Evolutionary conservation across 2,113 vertebrate genomes (phyloP), one percentile per base, ranked within the genome.

Genomic region (Malurus melanocephalus): DNA sequence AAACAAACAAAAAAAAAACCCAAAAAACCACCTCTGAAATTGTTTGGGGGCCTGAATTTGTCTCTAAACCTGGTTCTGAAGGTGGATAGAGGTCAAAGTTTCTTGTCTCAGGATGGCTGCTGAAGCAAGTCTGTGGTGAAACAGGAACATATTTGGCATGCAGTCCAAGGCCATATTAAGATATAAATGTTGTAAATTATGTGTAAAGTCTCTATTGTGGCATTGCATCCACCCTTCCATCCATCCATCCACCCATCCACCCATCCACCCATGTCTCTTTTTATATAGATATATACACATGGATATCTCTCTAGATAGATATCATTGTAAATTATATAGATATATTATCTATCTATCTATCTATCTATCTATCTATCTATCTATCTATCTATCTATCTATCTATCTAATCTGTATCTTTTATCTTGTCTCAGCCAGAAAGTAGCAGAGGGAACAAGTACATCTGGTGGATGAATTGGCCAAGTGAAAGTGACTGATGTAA

Each of bases 331-430:
- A 15, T 33, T 0, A 43, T 38, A 22, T 4, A 24, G 19, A 21
- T n/a, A 5, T 18, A 18, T 42, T 24, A 28, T 59, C 59, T 53
- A 10, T 42, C 30, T 59, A 17, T 66, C 43, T 26, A 10, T n/a
- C n/a, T n/a, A n/a, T n/a, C n/a, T n/a, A n/a, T n/a, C n/a, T n/a
- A n/a, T n/a, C n/a, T n/a, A n/a, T n/a, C n/a, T n/a, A n/a, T n/a
- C n/a, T n/a, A n/a, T n/a, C n/a, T n/a, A n/a, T n/a, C n/a, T n/a
- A n/a, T n/a, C n/a, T n/a, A n/a, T n/a, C n/a, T n/a, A n/a, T n/a
- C n/a, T n/a, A n/a, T n/a, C n/a, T n/a, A n/a, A 14, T 14, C 65
- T 67, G 27, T 20, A 9, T 53, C 0, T 75, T 0, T 1, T 35
- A 10, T 13, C 26, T 69, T 48, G 11, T 11, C 48, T 76, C 46